Conservation (phyloP, 2,888 invertebrate genomes). For the Hecatera dysodea region DNA sequence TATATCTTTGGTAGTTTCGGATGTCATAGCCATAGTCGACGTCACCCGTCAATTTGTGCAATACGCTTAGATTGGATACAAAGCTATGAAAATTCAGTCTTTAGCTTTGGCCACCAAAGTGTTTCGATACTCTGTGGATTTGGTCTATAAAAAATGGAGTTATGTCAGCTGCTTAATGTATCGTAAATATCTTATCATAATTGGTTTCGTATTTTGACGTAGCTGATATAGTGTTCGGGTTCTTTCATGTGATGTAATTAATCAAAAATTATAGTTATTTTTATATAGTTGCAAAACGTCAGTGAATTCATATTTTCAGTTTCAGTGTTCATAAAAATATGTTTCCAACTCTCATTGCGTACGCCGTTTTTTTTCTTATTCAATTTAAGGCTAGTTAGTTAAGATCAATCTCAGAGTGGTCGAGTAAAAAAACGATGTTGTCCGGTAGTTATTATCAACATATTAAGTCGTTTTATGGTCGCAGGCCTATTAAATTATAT, state of each 20-base stretch:
- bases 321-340: not conserved
- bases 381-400: too few relatives aligned
- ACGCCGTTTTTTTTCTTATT: not conserved
- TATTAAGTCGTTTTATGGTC: not conserved
- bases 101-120: not conserved
- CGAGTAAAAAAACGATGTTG: too few relatives aligned
- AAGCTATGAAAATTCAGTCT: not conserved
- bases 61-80: not conserved
- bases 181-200: constrained; percentile 23
- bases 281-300: not conserved
- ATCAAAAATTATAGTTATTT: not conserved
- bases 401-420: too few relatives aligned
- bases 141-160: constrained; percentile 8
- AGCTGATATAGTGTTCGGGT: not conserved
- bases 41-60: too few relatives aligned
- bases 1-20: not conserved
- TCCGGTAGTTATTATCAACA: not conserved
- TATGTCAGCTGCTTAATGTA: constrained; percentile 15
- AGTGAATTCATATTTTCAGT: not conserved
- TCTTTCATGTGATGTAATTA: not conserved
- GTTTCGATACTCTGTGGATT: not conserved
- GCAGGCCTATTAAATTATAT: not conserved
- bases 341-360: not conserved
- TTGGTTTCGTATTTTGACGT: not conserved
- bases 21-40: too few relatives aligned